Percentiles rank a stretch among this genome's conserved stretches.
These are phyloP conservation scores for Graphium colonna DNA, from an alignment of 2,888 invertebrate species.

Conservation along the genomic window DNA sequence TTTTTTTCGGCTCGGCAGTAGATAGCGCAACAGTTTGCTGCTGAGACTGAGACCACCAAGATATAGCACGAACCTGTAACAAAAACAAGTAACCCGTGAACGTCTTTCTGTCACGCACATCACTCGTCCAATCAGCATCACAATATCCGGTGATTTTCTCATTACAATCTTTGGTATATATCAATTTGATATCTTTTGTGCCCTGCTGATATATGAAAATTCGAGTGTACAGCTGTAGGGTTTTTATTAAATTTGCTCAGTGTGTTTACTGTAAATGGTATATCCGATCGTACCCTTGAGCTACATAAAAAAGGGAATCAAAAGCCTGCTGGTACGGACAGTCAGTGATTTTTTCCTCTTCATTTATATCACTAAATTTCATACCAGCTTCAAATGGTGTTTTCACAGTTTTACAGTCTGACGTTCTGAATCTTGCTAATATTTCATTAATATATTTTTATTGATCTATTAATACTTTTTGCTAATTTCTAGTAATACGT, in stretches of 20 bases:
- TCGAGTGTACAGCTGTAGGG: slow-evolving; percentile 24
- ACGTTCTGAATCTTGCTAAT: slow-evolving; percentile 20
- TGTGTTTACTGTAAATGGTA: slow-evolving; percentile 29
- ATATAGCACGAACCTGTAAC: slow-evolving; percentile 30
- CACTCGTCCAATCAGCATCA: slow-evolving; percentile 31
- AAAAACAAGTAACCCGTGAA: slow-evolving; percentile 32
- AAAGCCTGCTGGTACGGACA: slow-evolving; percentile 29
- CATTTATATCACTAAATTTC: slow-evolving; percentile 6
- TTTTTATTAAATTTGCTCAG: slow-evolving; percentile 29
- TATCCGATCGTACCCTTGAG: slow-evolving; percentile 33
- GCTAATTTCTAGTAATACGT: not conserved
- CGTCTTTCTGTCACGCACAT: slow-evolving; percentile 24
- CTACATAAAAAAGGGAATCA: slow-evolving; percentile 28
- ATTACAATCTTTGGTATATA: slow-evolving; percentile 24
- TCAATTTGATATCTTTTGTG: slow-evolving; percentile 22
- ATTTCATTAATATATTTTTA: slow-evolving; percentile 26
- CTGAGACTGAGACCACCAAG: slow-evolving; percentile 31
- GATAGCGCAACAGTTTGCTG: slow-evolving; percentile 35
- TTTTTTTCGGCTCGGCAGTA: too few species aligned
- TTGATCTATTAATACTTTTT: slow-evolving; percentile 20
- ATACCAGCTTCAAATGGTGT: slow-evolving; percentile 15
- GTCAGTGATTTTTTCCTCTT: not conserved
- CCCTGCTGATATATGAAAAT: slow-evolving; percentile 27
- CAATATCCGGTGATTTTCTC: slow-evolving; percentile 26
- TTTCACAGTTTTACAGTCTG: slow-evolving; percentile 23